phyloP scores from a whole-genome alignment of 2,113 vertebrate genomes.

The Entomyzon cyanotis region DNA sequence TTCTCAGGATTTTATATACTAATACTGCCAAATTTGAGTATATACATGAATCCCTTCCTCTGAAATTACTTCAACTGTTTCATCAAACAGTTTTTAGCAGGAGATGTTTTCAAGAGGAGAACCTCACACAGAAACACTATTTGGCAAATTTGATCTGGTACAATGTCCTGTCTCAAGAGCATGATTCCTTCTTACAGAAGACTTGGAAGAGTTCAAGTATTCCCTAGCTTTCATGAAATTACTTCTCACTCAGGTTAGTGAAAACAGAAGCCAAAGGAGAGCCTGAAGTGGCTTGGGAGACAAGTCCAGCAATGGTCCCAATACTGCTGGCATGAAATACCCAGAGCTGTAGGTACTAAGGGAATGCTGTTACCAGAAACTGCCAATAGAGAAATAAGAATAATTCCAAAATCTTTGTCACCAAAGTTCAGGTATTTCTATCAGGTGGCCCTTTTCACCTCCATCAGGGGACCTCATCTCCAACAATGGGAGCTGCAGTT shows the following conservation, averaged over 20 bases:
- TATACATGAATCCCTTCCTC: not conserved
- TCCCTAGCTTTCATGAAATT: not conserved
- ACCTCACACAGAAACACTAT: not conserved
- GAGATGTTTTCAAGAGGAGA: not conserved
- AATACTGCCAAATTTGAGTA: not conserved
- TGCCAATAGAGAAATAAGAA: not conserved
- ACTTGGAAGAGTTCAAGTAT: not conserved
- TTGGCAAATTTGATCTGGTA: conserved; percentile 3
- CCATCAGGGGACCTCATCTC: not conserved
- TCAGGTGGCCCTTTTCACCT: not conserved
- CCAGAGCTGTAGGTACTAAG: not conserved
- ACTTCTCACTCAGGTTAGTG: not conserved
- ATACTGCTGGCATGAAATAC: not conserved
- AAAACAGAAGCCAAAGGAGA: not conserved
- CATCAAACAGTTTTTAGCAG: not conserved
- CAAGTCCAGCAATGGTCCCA: not conserved
- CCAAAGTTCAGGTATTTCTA: not conserved
- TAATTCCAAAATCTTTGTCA: not conserved
- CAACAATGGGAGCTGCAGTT: not conserved
- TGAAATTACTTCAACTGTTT: not conserved
- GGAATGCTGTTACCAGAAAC: not conserved
- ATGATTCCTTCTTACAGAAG: not conserved
- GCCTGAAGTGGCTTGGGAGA: not conserved
- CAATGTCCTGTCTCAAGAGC: not conserved
- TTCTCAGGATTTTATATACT: not conserved